These are phyloP conservation scores for Nematopogon swammerdamellus DNA, from an alignment of 2,888 invertebrate species.

Conservation along the genomic window DNA sequence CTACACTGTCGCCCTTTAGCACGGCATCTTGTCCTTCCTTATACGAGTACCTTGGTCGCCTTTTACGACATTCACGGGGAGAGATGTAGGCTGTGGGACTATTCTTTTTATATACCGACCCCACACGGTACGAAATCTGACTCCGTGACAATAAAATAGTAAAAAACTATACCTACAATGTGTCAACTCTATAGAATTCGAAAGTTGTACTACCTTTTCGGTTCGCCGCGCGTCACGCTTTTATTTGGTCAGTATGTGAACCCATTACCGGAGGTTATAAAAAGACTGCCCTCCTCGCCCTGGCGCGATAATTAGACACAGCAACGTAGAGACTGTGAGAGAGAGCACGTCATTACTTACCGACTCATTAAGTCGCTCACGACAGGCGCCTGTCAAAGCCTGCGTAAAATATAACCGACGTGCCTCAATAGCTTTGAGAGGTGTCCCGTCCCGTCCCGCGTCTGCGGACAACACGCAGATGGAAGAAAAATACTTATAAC, in stretches of 20 bases:
- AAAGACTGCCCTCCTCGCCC: neutral
- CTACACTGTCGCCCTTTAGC: no score
- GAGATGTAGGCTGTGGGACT: no score
- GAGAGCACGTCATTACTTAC: constrained; percentile 53
- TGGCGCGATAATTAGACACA: constrained; percentile 37
- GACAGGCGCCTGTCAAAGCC: constrained; percentile 47
- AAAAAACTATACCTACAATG: no score
- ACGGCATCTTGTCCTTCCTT: no score
- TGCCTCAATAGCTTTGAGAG: neutral
- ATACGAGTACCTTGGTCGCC: no score
- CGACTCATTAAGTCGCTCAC: constrained; percentile 51
- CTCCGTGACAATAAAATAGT: no score
- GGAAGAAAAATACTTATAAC: no score
- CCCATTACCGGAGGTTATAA: neutral
- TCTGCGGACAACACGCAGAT: neutral
- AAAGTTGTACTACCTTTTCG: no score
- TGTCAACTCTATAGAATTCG: no score
- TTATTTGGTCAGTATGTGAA: neutral
- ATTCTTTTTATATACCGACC: no score
- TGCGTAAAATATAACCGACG: constrained; percentile 6
- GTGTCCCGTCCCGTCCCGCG: neutral
- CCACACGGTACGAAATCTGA: no score
- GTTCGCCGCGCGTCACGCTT: neutral
- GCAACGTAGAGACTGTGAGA: constrained; percentile 34
- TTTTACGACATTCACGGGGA: no score